These are phyloP conservation scores for Drosophila leonis DNA, from an alignment of 2,888 invertebrate species.

Conservation along the genomic window DNA sequence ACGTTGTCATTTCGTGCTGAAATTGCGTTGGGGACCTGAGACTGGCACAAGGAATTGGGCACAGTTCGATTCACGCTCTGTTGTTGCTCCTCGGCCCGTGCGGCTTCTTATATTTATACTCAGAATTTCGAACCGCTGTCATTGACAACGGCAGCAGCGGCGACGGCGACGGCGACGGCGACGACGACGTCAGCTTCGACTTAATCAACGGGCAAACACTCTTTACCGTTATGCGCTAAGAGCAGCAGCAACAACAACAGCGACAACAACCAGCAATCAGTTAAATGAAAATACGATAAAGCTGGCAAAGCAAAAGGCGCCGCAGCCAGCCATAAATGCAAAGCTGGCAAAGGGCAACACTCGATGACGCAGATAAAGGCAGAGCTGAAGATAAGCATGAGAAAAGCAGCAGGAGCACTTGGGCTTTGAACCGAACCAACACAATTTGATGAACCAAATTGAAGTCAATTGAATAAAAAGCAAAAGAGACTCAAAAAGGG, in stretches of 20 bases:
- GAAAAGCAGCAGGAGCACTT: neutral
- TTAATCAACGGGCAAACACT: constrained; percentile 45
- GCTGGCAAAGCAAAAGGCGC: neutral
- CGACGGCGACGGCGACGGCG: constrained; percentile 14
- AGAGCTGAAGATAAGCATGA: neutral
- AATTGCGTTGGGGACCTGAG: constrained; percentile 44
- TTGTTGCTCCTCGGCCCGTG: constrained; percentile 36
- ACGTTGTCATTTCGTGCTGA: constrained; percentile 60
- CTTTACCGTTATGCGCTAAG: constrained; percentile 60
- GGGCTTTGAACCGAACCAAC: neutral
- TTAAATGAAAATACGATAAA: neutral
- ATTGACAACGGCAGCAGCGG: constrained; percentile 12
- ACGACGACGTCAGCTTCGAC: constrained; percentile 33
- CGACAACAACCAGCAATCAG: constrained; percentile 7
- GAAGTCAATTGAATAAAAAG: neutral
- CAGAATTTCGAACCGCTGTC: constrained; percentile 12
- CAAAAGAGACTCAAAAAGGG: neutral
- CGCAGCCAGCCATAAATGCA: constrained; percentile 4
- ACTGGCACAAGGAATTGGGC: constrained; percentile 23
- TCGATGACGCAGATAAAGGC: neutral
- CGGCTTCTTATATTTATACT: constrained; percentile 66
- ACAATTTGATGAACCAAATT: neutral
- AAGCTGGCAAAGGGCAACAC: constrained; percentile 10
- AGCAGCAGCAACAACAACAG: constrained; percentile 4
- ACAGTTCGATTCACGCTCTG: constrained; percentile 22